A percentile compares a stretch with the other conserved stretches of the same genome.
Conservation (phyloP, 2,888 invertebrate species). For the Smittia sp. region DNA sequence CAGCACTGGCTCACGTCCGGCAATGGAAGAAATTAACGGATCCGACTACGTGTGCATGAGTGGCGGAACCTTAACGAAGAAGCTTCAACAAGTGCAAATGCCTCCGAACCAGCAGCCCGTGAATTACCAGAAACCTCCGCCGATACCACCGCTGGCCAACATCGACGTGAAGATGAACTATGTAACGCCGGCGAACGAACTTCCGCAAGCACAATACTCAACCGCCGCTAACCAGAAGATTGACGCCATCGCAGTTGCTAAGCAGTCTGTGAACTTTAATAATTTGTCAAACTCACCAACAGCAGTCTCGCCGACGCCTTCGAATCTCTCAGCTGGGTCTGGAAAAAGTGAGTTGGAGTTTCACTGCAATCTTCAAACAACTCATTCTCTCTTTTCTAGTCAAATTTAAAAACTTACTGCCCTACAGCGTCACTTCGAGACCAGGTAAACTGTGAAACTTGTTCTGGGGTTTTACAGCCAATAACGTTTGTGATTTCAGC, state of each 20-base stretch:
- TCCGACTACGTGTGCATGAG: constrained; percentile 84
- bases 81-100: constrained; percentile 41
- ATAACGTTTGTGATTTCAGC: constrained; percentile 56
- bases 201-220: constrained; percentile 51
- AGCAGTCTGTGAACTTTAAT: constrained; percentile 45
- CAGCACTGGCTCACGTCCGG: constrained; percentile 52
- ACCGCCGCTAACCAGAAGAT: constrained; percentile 51
- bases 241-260: constrained; percentile 54
- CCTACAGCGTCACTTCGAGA: constrained; percentile 85
- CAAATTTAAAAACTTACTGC: constrained; percentile 68
- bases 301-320: constrained; percentile 65
- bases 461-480: background rate
- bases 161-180: constrained; percentile 52
- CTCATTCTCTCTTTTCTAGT: constrained; percentile 44
- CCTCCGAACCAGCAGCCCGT: constrained; percentile 35
- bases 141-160: constrained; percentile 47
- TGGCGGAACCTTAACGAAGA: constrained; percentile 56
- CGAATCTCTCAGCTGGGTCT: constrained; percentile 63
- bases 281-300: constrained; percentile 50
- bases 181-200: constrained; percentile 51
- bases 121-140: constrained; percentile 6
- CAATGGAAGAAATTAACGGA: constrained; percentile 70
- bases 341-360: constrained; percentile 48
- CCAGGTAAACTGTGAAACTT: constrained; percentile 49
- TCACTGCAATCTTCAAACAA: background rate